These are phyloP conservation scores for Corydoras maculifer DNA, from an alignment of 2,113 vertebrate genomes.

Conservation along the genomic window DNA sequence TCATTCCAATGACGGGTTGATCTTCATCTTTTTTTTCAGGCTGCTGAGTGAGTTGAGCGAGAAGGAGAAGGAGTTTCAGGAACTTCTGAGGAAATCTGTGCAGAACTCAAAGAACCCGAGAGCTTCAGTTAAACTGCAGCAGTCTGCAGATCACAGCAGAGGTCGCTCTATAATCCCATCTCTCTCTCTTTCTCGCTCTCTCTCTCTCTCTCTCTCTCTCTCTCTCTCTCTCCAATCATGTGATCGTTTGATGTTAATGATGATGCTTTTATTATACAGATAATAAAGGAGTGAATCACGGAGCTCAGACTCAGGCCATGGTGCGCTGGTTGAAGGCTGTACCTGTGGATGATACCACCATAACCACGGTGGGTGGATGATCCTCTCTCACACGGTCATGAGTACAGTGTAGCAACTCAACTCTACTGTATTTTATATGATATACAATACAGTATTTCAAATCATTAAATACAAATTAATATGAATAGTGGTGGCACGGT, in stretches of 20 bases:
- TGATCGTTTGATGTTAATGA: too few relatives aligned
- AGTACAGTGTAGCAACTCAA: not conserved
- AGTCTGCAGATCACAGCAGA: too few relatives aligned
- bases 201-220: too few relatives aligned
- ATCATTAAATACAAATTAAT: too few relatives aligned
- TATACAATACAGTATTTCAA: too few relatives aligned
- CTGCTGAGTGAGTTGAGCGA: conserved; percentile 69
- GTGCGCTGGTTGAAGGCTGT: conserved; percentile 61
- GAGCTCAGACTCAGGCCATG: conserved; percentile 50
- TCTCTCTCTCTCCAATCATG: too few relatives aligned
- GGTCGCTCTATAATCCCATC: too few relatives aligned
- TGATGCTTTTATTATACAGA: conserved; percentile 9
- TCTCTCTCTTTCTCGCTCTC: too few relatives aligned
- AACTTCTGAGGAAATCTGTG: conserved; percentile 60
- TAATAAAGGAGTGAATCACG: conserved; percentile 10
- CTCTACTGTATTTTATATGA: too few relatives aligned
- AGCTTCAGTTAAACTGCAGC: conserved; percentile 18
- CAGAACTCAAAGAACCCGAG: conserved; percentile 51
- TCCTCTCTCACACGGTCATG: not conserved
- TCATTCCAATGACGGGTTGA: not conserved
- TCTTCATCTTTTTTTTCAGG: conserved; percentile 50
- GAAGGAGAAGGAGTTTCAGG: conserved; percentile 76
- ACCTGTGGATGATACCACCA: conserved; percentile 61
- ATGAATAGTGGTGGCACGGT: too few relatives aligned
- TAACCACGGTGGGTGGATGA: conserved; percentile 52